These are phyloP conservation scores for Phalloptychus januarius DNA, from an alignment of 2,797 vertebrate genomes.

Conservation along the genomic window DNA sequence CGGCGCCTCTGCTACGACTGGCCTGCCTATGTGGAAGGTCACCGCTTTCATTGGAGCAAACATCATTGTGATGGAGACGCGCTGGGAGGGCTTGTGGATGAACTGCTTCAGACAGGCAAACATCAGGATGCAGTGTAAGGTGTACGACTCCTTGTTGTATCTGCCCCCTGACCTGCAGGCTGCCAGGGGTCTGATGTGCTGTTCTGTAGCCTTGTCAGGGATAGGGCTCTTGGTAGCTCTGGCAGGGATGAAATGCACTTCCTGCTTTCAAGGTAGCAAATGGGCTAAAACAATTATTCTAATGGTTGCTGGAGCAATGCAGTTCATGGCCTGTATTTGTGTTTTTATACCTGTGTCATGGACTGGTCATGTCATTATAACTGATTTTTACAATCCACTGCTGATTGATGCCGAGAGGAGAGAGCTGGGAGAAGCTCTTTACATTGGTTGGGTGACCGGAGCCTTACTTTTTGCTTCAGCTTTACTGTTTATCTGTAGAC, in stretches of 20 bases:
- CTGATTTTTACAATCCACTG: conserved; percentile 87
- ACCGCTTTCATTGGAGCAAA: conserved; percentile 90
- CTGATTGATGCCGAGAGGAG: conserved; percentile 84
- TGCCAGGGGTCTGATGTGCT: conserved; percentile 89
- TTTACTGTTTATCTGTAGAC: conserved; percentile 80
- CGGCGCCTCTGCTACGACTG: conserved; percentile 84
- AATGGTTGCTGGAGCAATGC: conserved; percentile 81
- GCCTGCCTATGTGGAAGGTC: conserved; percentile 95
- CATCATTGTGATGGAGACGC: conserved; percentile 90
- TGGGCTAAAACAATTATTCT: conserved; percentile 74
- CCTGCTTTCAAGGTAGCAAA: conserved; percentile 68
- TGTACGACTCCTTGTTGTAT: conserved; percentile 87
- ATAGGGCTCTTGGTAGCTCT: conserved; percentile 83
- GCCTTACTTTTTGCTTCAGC: conserved; percentile 84
- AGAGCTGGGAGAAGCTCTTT: conserved; percentile 93
- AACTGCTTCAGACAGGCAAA: conserved; percentile 87
- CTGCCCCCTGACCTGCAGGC: conserved; percentile 86
- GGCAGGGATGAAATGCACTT: conserved; percentile 81
- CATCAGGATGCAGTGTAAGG: conserved; percentile 90
- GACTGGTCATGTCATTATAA: conserved; percentile 86
- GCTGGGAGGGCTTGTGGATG: conserved; percentile 97
- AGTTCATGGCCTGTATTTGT: conserved; percentile 82
- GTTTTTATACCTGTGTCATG: conserved; percentile 90
- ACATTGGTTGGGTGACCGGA: conserved; percentile 88
- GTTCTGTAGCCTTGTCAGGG: conserved; percentile 78